These are phyloP conservation scores for Taenaris catops DNA, from an alignment of 2,888 invertebrate species.

Conservation along the genomic window DNA sequence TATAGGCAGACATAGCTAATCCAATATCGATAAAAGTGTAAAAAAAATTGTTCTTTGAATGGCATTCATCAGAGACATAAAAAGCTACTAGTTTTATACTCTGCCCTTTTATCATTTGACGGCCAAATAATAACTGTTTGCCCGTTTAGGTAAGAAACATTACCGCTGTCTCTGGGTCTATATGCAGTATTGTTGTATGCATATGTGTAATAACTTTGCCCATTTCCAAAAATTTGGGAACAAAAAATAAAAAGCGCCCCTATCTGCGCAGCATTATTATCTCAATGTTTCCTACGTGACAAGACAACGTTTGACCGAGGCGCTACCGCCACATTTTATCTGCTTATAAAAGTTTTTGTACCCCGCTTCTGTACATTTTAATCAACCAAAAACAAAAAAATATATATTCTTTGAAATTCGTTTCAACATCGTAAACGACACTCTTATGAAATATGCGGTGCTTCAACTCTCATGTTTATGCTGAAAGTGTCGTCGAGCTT, in stretches of 20 bases:
- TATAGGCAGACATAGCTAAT: no score
- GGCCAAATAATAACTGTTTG: no score
- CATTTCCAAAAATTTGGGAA: slow-evolving; percentile 57
- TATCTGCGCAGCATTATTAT: slow-evolving; percentile 54
- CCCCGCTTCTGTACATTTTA: slow-evolving; percentile 72
- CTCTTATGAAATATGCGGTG: slow-evolving; percentile 46
- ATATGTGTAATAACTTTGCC: slow-evolving; percentile 50
- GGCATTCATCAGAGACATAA: no score
- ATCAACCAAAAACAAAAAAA: slow-evolving; percentile 54
- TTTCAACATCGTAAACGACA: slow-evolving; percentile 57
- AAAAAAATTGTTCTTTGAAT: no score
- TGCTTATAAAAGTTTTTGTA: slow-evolving; percentile 56
- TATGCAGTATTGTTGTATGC: slow-evolving; percentile 41
- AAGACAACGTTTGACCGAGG: slow-evolving; percentile 53
- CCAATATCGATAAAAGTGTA: no score
- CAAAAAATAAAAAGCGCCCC: slow-evolving; percentile 64
- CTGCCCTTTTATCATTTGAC: no score
- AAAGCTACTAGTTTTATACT: no score
- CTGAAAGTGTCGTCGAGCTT: slow-evolving; percentile 17
- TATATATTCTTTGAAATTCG: slow-evolving; percentile 63
- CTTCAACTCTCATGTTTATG: slow-evolving; percentile 21
- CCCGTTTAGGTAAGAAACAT: no score
- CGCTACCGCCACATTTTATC: slow-evolving; percentile 59
- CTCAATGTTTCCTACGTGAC: slow-evolving; percentile 66
- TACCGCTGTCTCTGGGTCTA: slow-evolving; percentile 3